A percentile compares a stretch with the other conserved stretches of the same genome.
These are phyloP conservation scores for Leuciscus waleckii DNA, from an alignment of 2,797 vertebrate genomes.

Conservation along the genomic window DNA sequence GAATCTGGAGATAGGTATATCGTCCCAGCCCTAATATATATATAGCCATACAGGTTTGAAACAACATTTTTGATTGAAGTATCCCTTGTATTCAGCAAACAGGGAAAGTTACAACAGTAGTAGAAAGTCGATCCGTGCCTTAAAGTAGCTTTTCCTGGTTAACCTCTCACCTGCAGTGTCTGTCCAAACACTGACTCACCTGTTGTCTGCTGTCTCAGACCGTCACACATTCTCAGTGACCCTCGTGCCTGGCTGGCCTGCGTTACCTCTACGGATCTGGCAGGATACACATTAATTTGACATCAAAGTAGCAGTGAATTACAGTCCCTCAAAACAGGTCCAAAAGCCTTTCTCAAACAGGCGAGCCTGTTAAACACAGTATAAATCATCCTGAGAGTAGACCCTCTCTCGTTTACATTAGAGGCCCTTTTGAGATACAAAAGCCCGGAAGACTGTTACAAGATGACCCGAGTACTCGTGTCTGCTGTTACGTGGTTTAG, in stretches of 20 bases:
- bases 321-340: conserved; percentile 3
- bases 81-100: conserved; percentile 34
- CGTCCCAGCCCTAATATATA: too few relatives aligned
- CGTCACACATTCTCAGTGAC: conserved; percentile 60
- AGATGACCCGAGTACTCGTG: background rate
- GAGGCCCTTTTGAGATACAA: conserved; percentile 3
- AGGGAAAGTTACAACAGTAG: conserved; percentile 49
- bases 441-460: conserved; percentile 25
- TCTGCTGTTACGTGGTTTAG: background rate
- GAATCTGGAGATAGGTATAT: too few relatives aligned
- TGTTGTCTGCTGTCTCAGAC: conserved; percentile 67
- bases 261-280: conserved; percentile 60
- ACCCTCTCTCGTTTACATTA: conserved; percentile 16
- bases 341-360: background rate
- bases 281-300: conserved; percentile 58
- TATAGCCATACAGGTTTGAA: background rate
- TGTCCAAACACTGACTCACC: conserved; percentile 70
- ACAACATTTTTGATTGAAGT: background rate
- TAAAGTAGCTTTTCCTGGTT: conserved; percentile 53
- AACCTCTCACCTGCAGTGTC: conserved; percentile 59
- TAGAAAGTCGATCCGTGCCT: conserved; percentile 33
- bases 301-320: conserved; percentile 33
- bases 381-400: conserved; percentile 21
- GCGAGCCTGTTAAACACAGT: conserved; percentile 11
- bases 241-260: conserved; percentile 59